Conservation (phyloP, 2,888 invertebrate species). For the Apamea epomidion region DNA sequence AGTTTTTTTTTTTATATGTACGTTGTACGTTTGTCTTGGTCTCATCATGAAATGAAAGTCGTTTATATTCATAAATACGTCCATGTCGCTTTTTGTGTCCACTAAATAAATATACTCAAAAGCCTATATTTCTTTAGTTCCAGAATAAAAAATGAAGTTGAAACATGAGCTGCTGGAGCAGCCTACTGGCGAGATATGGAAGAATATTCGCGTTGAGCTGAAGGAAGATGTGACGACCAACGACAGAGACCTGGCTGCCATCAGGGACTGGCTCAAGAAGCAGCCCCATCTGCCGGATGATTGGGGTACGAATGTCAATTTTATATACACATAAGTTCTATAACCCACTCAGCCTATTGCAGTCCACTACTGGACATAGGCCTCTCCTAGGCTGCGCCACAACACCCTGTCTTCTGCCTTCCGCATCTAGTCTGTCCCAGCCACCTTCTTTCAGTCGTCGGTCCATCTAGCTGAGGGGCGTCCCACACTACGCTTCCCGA, state of each 20-base stretch:
- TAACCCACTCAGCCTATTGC: no score
- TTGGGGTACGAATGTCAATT: conserved; percentile 80
- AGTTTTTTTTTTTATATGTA: neutral
- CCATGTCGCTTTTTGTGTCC: neutral
- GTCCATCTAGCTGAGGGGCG: no score
- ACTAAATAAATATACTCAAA: neutral
- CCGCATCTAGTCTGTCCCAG: no score
- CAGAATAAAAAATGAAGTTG: conserved; percentile 84
- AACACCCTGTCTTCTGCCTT: no score
- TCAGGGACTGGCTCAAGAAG: conserved; percentile 92
- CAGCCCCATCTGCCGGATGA: conserved; percentile 92
- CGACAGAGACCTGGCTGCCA: conserved; percentile 89
- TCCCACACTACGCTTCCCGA: no score
- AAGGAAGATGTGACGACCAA: conserved; percentile 92
- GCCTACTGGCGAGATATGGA: conserved; percentile 92
- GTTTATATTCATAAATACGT: neutral
- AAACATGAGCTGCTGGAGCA: conserved; percentile 91
- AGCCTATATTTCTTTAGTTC: conserved; percentile 16
- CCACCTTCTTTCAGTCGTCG: no score
- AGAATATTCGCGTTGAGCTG: conserved; percentile 92
- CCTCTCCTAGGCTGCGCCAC: no score
- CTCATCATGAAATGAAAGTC: neutral
- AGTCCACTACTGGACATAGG: no score
- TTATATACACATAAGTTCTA: no score
- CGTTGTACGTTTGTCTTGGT: neutral